A percentile compares a stretch with the other conserved stretches of the same genome.
Conservation (phyloP, 2,888 invertebrate genomes). For the Noctua janthe region DNA sequence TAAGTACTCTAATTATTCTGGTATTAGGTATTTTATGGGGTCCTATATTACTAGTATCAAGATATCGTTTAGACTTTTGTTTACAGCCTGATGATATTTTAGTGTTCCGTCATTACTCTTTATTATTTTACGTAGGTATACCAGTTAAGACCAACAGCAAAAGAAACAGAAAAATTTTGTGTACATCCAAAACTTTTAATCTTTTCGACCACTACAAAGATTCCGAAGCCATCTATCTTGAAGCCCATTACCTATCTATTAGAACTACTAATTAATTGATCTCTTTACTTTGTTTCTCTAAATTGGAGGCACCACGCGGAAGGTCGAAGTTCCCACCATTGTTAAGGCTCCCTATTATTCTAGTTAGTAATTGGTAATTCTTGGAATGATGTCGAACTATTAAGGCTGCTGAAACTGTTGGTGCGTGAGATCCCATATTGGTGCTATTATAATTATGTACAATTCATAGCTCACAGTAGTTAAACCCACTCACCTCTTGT, state of each 20-base stretch:
- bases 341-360: constrained; percentile 47
- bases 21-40: constrained; percentile 24
- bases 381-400: constrained; percentile 25
- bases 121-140: not conserved
- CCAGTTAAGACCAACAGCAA: not conserved
- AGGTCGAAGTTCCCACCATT: constrained; percentile 45
- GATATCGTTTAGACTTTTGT: not conserved
- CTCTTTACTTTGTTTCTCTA: constrained; percentile 58
- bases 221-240: constrained; percentile 42
- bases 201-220: constrained; percentile 4
- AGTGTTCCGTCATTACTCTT: not conserved
- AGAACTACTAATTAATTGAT: constrained; percentile 62
- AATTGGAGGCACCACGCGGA: constrained; percentile 45
- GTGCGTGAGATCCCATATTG: constrained; percentile 5
- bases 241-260: constrained; percentile 45
- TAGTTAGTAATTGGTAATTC: constrained; percentile 49
- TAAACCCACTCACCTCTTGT: not conserved
- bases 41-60: not conserved
- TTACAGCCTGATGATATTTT: not conserved
- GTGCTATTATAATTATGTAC: constrained; percentile 26
- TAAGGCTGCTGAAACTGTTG: constrained; percentile 23
- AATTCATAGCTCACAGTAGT: constrained; percentile 19
- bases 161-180: not conserved
- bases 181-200: not conserved
- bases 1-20: constrained; percentile 36